Percentiles rank a stretch among this genome's conserved stretches.
phyloP scores from a whole-genome alignment of 2,113 vertebrate species.

The Salvelinus namaycush region DNA sequence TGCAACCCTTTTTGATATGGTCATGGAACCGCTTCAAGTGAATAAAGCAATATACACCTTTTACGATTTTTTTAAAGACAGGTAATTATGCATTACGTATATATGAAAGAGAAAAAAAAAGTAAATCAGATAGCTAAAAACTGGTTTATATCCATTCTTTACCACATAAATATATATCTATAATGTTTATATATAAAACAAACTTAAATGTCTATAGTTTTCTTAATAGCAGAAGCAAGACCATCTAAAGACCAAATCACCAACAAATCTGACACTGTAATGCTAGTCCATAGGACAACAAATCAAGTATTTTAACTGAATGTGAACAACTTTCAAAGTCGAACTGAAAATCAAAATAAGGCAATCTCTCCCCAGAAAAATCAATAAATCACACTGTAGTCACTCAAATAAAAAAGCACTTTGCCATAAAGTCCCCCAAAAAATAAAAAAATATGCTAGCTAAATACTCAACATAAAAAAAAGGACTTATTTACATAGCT shows the following conservation, averaged over 20 bases:
- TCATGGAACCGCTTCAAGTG: slow-evolving; percentile 83
- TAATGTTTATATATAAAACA: slow-evolving; percentile 74
- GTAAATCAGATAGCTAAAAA: slow-evolving; percentile 85
- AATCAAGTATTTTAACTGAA: slow-evolving; percentile 81
- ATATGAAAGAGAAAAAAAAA: slow-evolving; percentile 76
- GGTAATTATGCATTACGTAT: slow-evolving; percentile 88
- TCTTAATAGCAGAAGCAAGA: slow-evolving; percentile 89
- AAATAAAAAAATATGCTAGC: slow-evolving; percentile 56
- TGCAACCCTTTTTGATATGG: slow-evolving; percentile 80
- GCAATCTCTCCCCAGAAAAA: slow-evolving; percentile 40
- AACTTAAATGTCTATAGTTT: slow-evolving; percentile 79
- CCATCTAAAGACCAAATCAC: slow-evolving; percentile 95
- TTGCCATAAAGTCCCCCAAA: slow-evolving; percentile 72
- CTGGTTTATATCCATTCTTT: slow-evolving; percentile 86
- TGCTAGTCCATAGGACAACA: slow-evolving; percentile 89
- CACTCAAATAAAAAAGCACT: slow-evolving; percentile 79
- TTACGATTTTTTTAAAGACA: slow-evolving; percentile 85
- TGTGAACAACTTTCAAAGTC: slow-evolving; percentile 80
- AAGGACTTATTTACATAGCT: slow-evolving; percentile 96
- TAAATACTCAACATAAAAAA: slow-evolving; percentile 75
- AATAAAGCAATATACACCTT: slow-evolving; percentile 93
- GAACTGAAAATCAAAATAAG: slow-evolving; percentile 44
- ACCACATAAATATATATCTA: slow-evolving; percentile 90
- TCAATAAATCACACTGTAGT: slow-evolving; percentile 72
- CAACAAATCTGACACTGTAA: slow-evolving; percentile 90